Base-by-base conservation (phyloP, 2,113 vertebrate genomes). In the Pangasianodon gigas region DNA sequence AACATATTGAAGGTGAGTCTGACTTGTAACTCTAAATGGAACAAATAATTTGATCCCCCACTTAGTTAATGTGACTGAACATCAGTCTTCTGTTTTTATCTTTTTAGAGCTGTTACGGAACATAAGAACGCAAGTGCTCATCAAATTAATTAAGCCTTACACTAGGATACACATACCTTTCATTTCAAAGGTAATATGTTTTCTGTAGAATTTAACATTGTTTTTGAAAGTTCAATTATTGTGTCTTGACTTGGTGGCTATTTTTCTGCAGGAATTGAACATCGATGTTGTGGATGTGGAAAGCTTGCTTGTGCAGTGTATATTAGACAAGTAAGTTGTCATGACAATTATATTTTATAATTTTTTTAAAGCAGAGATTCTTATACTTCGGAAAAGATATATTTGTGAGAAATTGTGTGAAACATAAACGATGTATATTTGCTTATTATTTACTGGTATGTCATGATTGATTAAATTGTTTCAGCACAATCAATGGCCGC, bases 131-230 rank as follows among this genome's bases (percentile, higher is more conserved):
- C 98, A 99, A 98, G 98, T 99, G 95, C 98, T 99, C 95, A 99
- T 99, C 96, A 99, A 99, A 96, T 97, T 99, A 98, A 99, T 99
- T 96, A 99, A 99, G 96, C 98, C 98, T 94, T 99, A 99, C 95
- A 99, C 98, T 93, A 98, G 98, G 97, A 99, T 99, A 98, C 98
- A 99, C 97, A 99, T 99, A 97, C 98, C 98, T 93, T 99, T 99
- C 95, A 99, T 99, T 97, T 99, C 98, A 93, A 99, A 99, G 98
- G 98, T 99, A 96, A 94, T 93, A 48, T 2, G 0, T 58, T 71
- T 84, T 58, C 10, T 65, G 7, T 52, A 37, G 69, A 41, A 62
- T 26, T 62, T 0, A 58, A 58, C 32, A 58, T 1, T 44, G 11
- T 60, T 62, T 21, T 62, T 29, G 9, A 58, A 84, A 44, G 18